These are phyloP conservation scores for Recurvirostra avosetta DNA, from an alignment of 2,113 vertebrate species.

Conservation along the genomic window DNA sequence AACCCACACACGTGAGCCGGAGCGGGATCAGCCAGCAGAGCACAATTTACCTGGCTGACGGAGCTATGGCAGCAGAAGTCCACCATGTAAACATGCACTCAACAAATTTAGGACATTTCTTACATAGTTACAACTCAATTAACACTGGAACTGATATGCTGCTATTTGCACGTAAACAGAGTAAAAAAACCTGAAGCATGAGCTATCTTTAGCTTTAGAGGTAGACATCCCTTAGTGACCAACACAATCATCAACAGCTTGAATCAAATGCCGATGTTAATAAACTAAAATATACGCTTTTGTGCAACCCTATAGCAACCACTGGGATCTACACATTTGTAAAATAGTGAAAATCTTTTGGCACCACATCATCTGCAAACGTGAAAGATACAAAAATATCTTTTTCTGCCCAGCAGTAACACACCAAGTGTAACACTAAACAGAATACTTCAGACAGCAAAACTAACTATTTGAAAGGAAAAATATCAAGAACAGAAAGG, in stretches of 20 bases:
- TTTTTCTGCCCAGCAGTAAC: constrained; percentile 13
- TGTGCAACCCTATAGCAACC: not conserved
- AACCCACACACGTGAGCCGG: not conserved
- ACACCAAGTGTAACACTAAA: not conserved
- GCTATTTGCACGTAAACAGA: not conserved
- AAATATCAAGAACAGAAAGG: not conserved
- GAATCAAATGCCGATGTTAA: constrained; percentile 21
- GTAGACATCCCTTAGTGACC: not conserved
- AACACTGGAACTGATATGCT: not conserved
- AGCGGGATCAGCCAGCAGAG: not conserved
- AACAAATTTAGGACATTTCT: not conserved
- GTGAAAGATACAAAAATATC: constrained; percentile 53
- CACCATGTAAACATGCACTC: not conserved
- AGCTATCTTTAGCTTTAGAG: not conserved
- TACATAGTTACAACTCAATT: not conserved
- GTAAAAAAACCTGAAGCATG: not conserved
- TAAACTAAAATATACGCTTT: not conserved
- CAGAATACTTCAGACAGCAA: not conserved
- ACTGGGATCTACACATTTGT: not conserved
- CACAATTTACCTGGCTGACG: not conserved
- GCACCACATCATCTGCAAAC: constrained; percentile 18
- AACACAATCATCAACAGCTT: constrained; percentile 11
- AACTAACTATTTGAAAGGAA: not conserved
- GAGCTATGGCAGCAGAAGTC: not conserved
- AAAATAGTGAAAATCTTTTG: constrained; percentile 31